A percentile compares a stretch with the other conserved stretches of the same genome.
Conservation (phyloP, 1,140 invertebrate species). For the Drosophila ananassae region DNA sequence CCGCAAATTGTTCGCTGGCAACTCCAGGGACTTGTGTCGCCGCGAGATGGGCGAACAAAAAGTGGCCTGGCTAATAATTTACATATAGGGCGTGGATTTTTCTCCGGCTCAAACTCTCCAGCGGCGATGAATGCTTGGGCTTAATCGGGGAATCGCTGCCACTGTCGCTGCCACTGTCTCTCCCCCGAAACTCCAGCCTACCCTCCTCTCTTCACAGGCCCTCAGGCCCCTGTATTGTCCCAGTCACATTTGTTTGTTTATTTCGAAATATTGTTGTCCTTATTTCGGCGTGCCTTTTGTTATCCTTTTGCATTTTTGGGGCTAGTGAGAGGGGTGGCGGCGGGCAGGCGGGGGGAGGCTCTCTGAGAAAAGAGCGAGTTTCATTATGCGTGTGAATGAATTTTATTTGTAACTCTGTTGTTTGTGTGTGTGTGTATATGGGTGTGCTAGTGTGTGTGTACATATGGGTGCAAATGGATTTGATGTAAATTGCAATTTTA, state of each 20-base stretch:
- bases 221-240: not conserved
- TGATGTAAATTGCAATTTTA: constrained; percentile 82
- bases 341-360: not conserved
- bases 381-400: constrained; percentile 82
- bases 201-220: too few species aligned
- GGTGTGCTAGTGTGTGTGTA: constrained; percentile 35
- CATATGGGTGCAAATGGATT: constrained; percentile 79
- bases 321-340: not conserved
- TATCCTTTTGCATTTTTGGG: constrained; percentile 51
- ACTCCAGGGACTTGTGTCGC: constrained; percentile 61
- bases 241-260: constrained; percentile 77
- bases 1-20: constrained; percentile 58
- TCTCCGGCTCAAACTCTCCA: constrained; percentile 51
- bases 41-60: constrained; percentile 63
- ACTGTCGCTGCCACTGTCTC: not conserved
- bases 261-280: constrained; percentile 80
- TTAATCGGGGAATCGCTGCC: constrained; percentile 35
- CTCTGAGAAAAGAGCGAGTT: constrained; percentile 51
- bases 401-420: constrained; percentile 73
- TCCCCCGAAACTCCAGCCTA: not conserved
- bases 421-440: constrained; percentile 19
- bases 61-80: constrained; percentile 82
- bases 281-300: constrained; percentile 72
- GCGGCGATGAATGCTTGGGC: constrained; percentile 55
- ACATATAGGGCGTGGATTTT: constrained; percentile 83